Base-by-base conservation (phyloP, 2,888 invertebrate genomes). In the Chelonus formosanus region DNA sequence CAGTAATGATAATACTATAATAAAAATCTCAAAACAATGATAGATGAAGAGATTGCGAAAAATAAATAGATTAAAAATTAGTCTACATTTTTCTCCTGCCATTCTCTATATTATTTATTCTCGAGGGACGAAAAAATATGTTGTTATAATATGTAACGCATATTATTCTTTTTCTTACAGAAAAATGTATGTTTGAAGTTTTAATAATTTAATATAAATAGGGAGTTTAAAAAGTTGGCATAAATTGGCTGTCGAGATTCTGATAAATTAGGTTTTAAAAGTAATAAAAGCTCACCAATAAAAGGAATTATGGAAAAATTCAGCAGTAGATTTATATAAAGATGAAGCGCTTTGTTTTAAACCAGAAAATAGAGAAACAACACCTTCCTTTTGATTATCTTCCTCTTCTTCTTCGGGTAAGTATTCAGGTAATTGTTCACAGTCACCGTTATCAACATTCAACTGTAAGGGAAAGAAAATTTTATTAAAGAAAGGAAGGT, bases 311-410 rank as follows among this genome's bases (percentile, higher is more conserved):
- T 78, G 76, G 35, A 84, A 74, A 70, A 84, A 84, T 75, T 83
- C 81, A 5, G 84, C 67, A 4, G 84, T 84, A 3, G 81, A 82
- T 75, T 83, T 84, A 58, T 84, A 84, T 48, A 84, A 68, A 2
- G 83, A 73, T 4, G 84, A 83, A 64, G 84, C 84, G 67, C 83
- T 83, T 74, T 84, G 82, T 60, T 80, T 78, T 61, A 84, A 72
- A 10, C 84, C 84, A 7, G 82, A 83, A 43, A 84, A 80, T 48
- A 84, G 68, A n/a, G 84, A 84, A n/a, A 84, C 78, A 10, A 84
- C 82, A 5, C 84, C 84, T 34, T 84, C 83, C 65, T 76, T 80
- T 43, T 80, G 77, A 35, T 82, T 78, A 20, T 80, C 78, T 67
- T 75, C 75, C 47, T 84, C 84, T 55, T 84, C 82, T 8, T 80